Percentiles rank a stretch among this genome's conserved stretches.
These are phyloP conservation scores for Synaphobranchus kaupii DNA, from an alignment of 2,797 vertebrate species.

Conservation along the genomic window DNA sequence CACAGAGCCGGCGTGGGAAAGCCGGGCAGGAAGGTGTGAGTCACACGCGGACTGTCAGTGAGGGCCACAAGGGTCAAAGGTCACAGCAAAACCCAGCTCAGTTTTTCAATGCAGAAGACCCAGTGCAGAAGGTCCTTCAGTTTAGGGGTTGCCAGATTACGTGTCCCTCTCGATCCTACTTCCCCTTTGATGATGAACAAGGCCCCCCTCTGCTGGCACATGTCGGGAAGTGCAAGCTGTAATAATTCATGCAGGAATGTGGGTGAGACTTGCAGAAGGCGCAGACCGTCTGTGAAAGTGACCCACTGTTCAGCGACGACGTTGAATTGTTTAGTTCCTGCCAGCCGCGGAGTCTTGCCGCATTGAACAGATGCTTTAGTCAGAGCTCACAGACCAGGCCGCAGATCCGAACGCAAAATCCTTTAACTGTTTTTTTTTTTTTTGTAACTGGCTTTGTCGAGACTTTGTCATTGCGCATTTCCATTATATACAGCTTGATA, in stretches of 20 bases:
- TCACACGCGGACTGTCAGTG: not conserved
- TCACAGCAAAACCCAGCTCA: not conserved
- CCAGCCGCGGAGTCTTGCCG: not conserved
- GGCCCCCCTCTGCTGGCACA: slow-evolving; percentile 26
- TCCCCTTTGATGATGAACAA: not conserved
- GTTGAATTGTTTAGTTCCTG: not conserved
- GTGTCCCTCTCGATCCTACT: not conserved
- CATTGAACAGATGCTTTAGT: not conserved
- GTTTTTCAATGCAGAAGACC: not conserved
- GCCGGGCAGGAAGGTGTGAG: not conserved
- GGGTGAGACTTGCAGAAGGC: not conserved
- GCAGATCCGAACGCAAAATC: not conserved
- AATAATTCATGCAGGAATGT: not conserved
- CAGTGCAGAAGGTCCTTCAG: not conserved
- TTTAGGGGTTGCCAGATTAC: not conserved
- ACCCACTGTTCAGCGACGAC: not conserved
- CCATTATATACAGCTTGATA: not conserved
- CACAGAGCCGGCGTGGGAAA: slow-evolving; percentile 27
- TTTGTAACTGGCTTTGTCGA: not conserved
- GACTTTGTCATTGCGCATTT: not conserved
- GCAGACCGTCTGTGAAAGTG: slow-evolving; percentile 2
- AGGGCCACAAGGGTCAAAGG: not conserved
- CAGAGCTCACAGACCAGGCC: not conserved
- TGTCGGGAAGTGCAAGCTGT: not conserved
- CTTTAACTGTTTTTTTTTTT: not conserved